phyloP scores from a whole-genome alignment of 2,797 vertebrate species.

The Serranus cabrilla region DNA sequence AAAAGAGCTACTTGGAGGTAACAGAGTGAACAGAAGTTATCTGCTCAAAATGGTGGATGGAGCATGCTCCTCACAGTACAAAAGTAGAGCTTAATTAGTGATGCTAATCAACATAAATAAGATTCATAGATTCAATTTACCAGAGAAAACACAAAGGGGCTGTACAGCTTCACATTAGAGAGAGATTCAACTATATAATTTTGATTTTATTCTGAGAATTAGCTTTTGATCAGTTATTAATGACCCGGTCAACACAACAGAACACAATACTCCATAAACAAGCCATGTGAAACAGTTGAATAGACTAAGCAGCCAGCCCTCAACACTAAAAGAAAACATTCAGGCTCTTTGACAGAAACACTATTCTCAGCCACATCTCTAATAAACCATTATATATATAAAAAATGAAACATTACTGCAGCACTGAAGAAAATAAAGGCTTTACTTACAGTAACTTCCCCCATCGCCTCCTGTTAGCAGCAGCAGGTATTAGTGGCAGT shows the following conservation, averaged over 20 bases:
- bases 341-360: not conserved
- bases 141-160: not conserved
- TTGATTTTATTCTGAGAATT: not conserved
- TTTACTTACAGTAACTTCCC: conserved; percentile 80
- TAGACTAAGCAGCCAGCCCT: not conserved
- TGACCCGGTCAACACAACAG: conserved; percentile 4
- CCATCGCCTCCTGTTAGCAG: conserved; percentile 79
- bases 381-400: not conserved
- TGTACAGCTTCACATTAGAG: not conserved
- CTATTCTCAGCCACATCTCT: not conserved
- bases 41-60: conserved; percentile 9
- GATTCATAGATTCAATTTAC: not conserved
- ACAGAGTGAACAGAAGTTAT: conserved; percentile 23
- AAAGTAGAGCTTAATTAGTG: not conserved
- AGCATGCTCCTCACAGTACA: conserved; percentile 8
- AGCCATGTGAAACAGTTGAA: not conserved
- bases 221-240: not conserved
- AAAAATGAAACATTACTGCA: not conserved
- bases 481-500: conserved; percentile 70
- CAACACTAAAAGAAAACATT: not conserved
- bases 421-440: conserved; percentile 41
- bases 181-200: not conserved
- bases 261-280: not conserved
- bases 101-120: not conserved
- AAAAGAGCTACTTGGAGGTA: conserved; percentile 18